Evolutionary conservation across 2,888 invertebrate genomes (phyloP), one percentile per base, ranked within the genome.

Genomic region (Ligdia adustata): DNA sequence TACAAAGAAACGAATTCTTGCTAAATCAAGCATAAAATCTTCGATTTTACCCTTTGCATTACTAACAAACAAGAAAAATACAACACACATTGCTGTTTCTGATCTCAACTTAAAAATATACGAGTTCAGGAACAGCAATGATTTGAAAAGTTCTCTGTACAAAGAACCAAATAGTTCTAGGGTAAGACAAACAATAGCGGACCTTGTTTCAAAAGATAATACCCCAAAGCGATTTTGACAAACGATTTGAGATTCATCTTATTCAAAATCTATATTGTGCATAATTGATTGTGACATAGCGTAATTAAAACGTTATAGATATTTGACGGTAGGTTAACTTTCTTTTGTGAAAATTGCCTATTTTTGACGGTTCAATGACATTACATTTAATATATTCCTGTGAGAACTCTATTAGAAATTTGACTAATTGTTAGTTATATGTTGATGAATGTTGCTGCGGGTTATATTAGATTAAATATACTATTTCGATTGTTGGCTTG

Each of bases 271-370:
- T 58, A 52, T 55, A 57, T 66, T 78, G n/a, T n/a, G 82, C 73
- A 80, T 84, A 88, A 89, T 87, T 79, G 83, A 78, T 76, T 84
- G 79, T 76, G 90, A 87, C 86, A 64, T 73, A 52, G 32, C 51
- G 67, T 74, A 79, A 84, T 83, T 83, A 84, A 78, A 72, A 69
- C 57, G 66, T 73, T 73, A 74, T 73, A 55, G 55, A 57, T 57
- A 52, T 46, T 40, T 64, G 70, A 79, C 73, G 73, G 72, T 62
- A 62, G 75, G 72, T 72, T 79, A 65, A 57, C 66, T n/a, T 67
- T 61, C 64, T 16, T 65, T 76, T 74, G 69, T 79, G 58, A 53
- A 66, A 67, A 67, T 69, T 22, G 79, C 81, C 74, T 73, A 69
- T 75, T 82, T 85, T 72, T 64, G 63, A 77, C 72, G 80, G 66